phyloP scores from a whole-genome alignment of 2,888 invertebrate species.

The Tenodera sinensis region DNA sequence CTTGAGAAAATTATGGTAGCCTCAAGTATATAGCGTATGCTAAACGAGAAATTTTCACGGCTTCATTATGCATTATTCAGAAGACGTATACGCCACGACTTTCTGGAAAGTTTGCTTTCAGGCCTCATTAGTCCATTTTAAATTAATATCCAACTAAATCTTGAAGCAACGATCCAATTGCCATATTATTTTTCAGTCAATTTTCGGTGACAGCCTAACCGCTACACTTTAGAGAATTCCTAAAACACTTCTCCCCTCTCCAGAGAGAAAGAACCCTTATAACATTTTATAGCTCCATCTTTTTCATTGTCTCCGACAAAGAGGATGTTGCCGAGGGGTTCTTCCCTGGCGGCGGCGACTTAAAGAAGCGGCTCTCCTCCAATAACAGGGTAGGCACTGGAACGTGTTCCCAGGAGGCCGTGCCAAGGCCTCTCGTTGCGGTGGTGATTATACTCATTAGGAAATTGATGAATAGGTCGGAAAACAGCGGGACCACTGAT shows the following conservation, averaged over 20 bases:
- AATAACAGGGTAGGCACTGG: not conserved
- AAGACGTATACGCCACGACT: not conserved
- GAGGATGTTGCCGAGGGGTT: not conserved
- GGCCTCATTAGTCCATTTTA: not conserved
- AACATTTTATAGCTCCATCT: not conserved
- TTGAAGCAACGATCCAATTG: not conserved
- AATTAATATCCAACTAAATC: not conserved
- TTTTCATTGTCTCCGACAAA: not conserved
- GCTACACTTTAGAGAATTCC: not conserved
- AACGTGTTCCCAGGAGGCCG: not conserved
- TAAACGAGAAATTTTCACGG: not conserved
- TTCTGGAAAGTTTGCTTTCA: not conserved
- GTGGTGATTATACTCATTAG: constrained; percentile 1
- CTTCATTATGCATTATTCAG: not conserved
- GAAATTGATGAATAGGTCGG: constrained; percentile 11
- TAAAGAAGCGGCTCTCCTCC: not conserved
- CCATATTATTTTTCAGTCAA: not conserved
- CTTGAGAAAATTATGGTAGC: not conserved
- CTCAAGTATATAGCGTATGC: not conserved
- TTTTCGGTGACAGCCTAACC: not conserved
- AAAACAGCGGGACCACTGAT: not conserved
- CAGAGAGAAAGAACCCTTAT: not conserved
- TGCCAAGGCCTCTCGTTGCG: not conserved
- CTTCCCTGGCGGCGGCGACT: not conserved
- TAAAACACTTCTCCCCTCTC: not conserved